These are phyloP conservation scores for Otocyon megalotis DNA, from an alignment of 2,113 vertebrate genomes.

Conservation along the genomic window DNA sequence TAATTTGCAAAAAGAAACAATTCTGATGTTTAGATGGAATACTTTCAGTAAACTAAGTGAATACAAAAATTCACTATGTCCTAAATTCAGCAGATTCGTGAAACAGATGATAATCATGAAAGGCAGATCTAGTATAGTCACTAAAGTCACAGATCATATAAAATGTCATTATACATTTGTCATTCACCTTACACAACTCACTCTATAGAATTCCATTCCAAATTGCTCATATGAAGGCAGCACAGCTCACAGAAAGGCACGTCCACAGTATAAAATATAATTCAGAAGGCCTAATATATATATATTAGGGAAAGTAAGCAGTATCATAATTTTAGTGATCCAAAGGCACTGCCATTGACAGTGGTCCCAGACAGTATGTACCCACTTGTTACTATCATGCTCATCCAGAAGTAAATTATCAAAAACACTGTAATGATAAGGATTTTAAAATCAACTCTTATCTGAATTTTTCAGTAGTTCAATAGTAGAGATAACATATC, in stretches of 20 bases:
- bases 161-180: not conserved
- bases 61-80: not conserved
- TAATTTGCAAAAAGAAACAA: not conserved
- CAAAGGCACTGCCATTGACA: not conserved
- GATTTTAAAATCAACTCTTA: not conserved
- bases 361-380: not conserved
- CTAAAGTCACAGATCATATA: not conserved
- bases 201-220: not conserved
- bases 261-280: not conserved
- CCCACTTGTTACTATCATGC: not conserved
- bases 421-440: not conserved
- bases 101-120: not conserved
- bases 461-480: not conserved
- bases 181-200: not conserved
- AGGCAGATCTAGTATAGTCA: not conserved
- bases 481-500: not conserved
- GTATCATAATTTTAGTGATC: not conserved
- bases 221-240: not conserved
- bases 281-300: not conserved
- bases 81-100: not conserved
- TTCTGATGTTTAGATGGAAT: not conserved
- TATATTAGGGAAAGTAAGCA: not conserved
- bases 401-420: not conserved
- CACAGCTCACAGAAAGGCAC: not conserved
- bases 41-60: not conserved